phyloP scores from a whole-genome alignment of 2,797 vertebrate genomes.

The Schizothorax lantsangensis region DNA sequence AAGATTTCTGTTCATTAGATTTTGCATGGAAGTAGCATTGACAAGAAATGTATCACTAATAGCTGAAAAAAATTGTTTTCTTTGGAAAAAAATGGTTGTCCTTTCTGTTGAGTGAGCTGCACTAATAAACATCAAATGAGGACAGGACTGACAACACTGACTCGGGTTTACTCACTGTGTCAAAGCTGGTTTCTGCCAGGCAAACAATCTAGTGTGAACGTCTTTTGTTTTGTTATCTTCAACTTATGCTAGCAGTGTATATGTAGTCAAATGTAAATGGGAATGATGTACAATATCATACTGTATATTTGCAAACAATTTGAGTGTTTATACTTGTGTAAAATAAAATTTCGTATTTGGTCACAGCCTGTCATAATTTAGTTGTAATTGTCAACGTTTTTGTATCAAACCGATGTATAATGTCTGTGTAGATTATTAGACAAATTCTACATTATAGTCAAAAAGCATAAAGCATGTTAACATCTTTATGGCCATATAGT shows the following conservation, averaged over 20 bases:
- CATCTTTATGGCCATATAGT: constrained; percentile 7
- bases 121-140: constrained; percentile 2
- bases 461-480: constrained; percentile 43
- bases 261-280: constrained; percentile 26
- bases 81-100: not conserved
- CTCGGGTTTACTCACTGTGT: constrained; percentile 30
- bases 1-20: not conserved
- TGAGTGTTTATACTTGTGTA: constrained; percentile 35
- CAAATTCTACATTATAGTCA: constrained; percentile 25
- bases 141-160: not conserved
- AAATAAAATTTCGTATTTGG: constrained; percentile 36
- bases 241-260: constrained; percentile 38
- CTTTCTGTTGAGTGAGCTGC: constrained; percentile 22
- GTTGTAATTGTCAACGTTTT: constrained; percentile 26
- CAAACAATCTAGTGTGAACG: constrained; percentile 3
- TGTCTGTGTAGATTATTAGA: constrained; percentile 27
- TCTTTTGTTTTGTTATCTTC: constrained; percentile 32
- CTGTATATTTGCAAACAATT: constrained; percentile 46
- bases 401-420: constrained; percentile 26
- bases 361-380: constrained; percentile 12
- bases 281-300: constrained; percentile 25
- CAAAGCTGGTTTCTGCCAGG: constrained; percentile 37
- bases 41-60: not conserved
- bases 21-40: constrained; percentile 27
- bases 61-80: not conserved